Conservation (phyloP, 2,888 invertebrate genomes). For the Eupithecia vulgata region DNA sequence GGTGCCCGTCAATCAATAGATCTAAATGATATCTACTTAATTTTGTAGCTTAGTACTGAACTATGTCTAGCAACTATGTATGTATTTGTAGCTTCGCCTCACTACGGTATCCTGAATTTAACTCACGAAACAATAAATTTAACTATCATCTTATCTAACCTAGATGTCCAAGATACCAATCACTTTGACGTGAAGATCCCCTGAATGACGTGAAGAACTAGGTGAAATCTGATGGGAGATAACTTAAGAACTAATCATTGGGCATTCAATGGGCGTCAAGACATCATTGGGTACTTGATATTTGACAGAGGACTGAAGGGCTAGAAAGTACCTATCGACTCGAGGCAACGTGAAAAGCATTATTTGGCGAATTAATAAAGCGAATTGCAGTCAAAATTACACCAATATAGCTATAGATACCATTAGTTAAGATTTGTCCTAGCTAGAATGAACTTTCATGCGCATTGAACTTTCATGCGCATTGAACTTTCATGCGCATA, state of each 20-base stretch:
- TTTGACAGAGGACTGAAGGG: slow-evolving; percentile 17
- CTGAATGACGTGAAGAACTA: slow-evolving; percentile 54
- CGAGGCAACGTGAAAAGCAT: background rate
- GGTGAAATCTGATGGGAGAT: slow-evolving; percentile 54
- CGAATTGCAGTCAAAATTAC: background rate
- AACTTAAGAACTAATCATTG: slow-evolving; percentile 49
- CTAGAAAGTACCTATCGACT: background rate
- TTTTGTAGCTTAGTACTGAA: background rate
- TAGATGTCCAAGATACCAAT: slow-evolving; percentile 73
- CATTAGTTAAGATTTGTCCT: background rate
- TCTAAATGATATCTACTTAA: background rate
- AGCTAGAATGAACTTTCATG: slow-evolving; percentile 12
- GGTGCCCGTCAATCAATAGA: background rate
- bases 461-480: slow-evolving; percentile 15
- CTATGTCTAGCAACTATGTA: background rate
- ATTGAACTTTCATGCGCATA: slow-evolving; percentile 13
- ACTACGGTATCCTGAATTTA: background rate
- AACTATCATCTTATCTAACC: slow-evolving; percentile 59
- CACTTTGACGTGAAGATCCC: slow-evolving; percentile 74
- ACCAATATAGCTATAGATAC: background rate
- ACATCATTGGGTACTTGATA: slow-evolving; percentile 38
- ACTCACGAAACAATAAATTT: slow-evolving; percentile 74
- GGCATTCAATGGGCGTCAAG: slow-evolving; percentile 49
- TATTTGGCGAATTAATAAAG: background rate
- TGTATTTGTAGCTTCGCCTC: slow-evolving; percentile 11